phyloP scores from a whole-genome alignment of 2,888 invertebrate species.

The Gastrophysa polygoni region DNA sequence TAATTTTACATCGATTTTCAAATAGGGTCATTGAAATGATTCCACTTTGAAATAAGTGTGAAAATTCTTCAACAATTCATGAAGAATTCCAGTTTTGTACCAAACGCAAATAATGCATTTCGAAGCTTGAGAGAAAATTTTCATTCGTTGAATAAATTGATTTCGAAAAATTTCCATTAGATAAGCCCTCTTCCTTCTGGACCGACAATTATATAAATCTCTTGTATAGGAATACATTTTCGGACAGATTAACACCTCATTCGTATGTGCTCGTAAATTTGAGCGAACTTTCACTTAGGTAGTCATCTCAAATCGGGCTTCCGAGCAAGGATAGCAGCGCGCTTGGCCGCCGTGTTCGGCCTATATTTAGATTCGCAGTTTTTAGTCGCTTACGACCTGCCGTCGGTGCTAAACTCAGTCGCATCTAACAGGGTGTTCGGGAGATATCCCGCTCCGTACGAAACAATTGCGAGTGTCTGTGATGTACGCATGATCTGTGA shows the following conservation, averaged over 20 bases:
- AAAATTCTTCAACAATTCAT: too few relatives aligned
- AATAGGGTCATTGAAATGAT: too few relatives aligned
- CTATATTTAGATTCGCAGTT: conserved; percentile 73
- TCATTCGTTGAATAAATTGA: too few relatives aligned
- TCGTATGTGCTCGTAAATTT: conserved; percentile 30
- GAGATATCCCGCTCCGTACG: conserved; percentile 14
- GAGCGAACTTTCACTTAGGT: conserved; percentile 36
- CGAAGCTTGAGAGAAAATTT: too few relatives aligned
- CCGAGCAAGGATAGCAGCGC: conserved; percentile 43
- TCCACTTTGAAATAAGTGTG: too few relatives aligned
- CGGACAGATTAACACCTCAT: background rate
- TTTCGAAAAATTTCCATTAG: too few relatives aligned
- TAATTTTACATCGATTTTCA: too few relatives aligned
- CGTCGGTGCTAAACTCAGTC: conserved; percentile 29
- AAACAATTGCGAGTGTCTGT: conserved; percentile 18
- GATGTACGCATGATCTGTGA: conserved; percentile 28
- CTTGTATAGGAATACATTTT: background rate
- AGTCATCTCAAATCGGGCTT: conserved; percentile 36
- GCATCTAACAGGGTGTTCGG: conserved; percentile 20
- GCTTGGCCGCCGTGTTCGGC: conserved; percentile 45
- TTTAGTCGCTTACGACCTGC: conserved; percentile 63
- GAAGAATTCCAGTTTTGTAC: too few relatives aligned
- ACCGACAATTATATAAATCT: conserved; percentile 4
- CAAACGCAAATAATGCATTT: too few relatives aligned
- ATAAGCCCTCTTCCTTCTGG: too few relatives aligned